Evolutionary conservation across 35 echinoderm and acorn worm genomes (phyloP).

Genomic region (Heliocidaris tuberculata): DNA sequence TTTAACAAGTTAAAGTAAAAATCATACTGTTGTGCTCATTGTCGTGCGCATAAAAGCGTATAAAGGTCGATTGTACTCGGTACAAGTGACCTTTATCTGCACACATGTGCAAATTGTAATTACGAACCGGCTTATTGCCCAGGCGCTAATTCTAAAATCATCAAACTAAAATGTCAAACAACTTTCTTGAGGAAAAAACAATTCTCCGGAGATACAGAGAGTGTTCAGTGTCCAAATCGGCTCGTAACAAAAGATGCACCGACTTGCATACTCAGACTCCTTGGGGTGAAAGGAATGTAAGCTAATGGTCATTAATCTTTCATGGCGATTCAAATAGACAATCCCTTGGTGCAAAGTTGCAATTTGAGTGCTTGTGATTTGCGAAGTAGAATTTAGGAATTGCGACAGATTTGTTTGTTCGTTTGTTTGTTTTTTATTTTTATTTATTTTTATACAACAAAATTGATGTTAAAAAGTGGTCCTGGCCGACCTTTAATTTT

Average conservation of each 20-base stretch:
- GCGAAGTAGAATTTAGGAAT: not conserved
- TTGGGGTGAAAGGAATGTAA: not conserved
- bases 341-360: not conserved
- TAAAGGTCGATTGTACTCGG: too few relatives aligned
- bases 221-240: not conserved
- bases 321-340: not conserved
- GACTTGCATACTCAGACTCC: not conserved
- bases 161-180: not conserved
- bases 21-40: too few relatives aligned
- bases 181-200: not conserved
- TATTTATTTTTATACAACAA: not conserved
- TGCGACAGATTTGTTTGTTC: not conserved
- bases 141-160: not conserved
- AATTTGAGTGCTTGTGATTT: not conserved
- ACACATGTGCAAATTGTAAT: too few relatives aligned
- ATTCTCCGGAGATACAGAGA: not conserved
- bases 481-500: too few relatives aligned
- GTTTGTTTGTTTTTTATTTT: not conserved
- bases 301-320: not conserved
- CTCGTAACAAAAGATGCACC: not conserved
- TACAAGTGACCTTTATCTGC: too few relatives aligned
- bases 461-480: not conserved
- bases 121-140: not conserved
- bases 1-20: too few relatives aligned
- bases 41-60: too few relatives aligned